A percentile compares a stretch with the other conserved stretches of the same genome.
phyloP scores from a whole-genome alignment of 1,140 invertebrate genomes.

The Thaumetopoea pityocampa region DNA sequence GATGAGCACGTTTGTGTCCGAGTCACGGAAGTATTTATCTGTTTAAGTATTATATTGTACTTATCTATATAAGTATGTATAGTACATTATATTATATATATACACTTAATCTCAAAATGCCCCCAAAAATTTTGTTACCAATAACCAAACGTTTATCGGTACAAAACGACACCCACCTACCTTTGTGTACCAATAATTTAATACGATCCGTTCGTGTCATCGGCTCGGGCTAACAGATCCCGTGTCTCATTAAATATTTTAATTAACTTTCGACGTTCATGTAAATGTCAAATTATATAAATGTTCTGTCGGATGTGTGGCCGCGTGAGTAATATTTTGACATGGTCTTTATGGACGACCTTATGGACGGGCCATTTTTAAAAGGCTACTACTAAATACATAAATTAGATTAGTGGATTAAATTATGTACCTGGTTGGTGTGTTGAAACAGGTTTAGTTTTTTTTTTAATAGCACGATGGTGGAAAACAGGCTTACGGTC shows the following conservation, averaged over 20 bases:
- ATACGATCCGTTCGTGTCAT: conserved; percentile 67
- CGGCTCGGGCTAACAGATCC: conserved; percentile 44
- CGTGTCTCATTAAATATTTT: conserved; percentile 66
- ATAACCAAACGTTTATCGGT: not conserved
- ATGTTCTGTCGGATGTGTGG: conserved; percentile 23
- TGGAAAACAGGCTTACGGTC: too few species aligned
- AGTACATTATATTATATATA: too few species aligned
- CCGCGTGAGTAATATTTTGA: conserved; percentile 28
- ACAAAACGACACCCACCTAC: conserved; percentile 43
- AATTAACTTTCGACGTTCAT: conserved; percentile 57
- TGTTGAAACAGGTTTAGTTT: not conserved
- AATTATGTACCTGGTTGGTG: not conserved
- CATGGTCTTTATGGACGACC: conserved; percentile 14
- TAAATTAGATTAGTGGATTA: conserved; percentile 5
- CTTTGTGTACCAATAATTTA: conserved; percentile 49
- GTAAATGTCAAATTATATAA: conserved; percentile 43
- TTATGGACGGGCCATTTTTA: too few species aligned
- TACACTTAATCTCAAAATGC: not conserved
- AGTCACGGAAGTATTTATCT: too few species aligned
- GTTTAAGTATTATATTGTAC: too few species aligned
- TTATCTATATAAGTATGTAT: too few species aligned
- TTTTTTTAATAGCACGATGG: too few species aligned
- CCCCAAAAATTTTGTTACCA: conserved; percentile 3
- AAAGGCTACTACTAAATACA: too few species aligned
- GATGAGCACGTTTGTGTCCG: too few species aligned